Conservation (phyloP, 2,113 vertebrate genomes). For the Dasyornis broadbenti region DNA sequence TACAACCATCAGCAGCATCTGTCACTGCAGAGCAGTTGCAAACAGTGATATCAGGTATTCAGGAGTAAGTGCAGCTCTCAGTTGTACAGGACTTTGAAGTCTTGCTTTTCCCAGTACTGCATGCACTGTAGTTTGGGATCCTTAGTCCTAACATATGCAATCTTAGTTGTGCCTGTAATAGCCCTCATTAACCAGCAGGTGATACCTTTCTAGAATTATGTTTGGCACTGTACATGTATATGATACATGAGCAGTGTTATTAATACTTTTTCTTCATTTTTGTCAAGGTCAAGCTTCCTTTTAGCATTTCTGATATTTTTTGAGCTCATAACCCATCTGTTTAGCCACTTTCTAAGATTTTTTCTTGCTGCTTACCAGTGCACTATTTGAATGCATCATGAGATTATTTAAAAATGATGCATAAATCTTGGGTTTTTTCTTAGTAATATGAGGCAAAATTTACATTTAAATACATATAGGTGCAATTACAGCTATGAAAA, state of each 20-base stretch:
- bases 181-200: background rate
- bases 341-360: background rate
- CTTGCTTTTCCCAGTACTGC: background rate
- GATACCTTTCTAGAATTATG: background rate
- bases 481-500: background rate
- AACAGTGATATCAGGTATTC: background rate
- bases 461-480: background rate
- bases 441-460: background rate
- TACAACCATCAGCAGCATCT: background rate
- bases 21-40: background rate
- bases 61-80: background rate
- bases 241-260: background rate
- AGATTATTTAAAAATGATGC: conserved; percentile 5
- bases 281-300: conserved; percentile 3
- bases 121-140: background rate
- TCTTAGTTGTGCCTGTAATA: background rate
- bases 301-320: conserved; percentile 9
- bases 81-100: background rate
- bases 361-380: background rate
- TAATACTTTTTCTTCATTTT: background rate
- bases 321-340: conserved; percentile 41
- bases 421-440: background rate
- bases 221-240: background rate
- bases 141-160: background rate
- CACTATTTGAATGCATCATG: background rate